Base-by-base conservation (phyloP, 2,797 vertebrate genomes). In the Coluber constrictor region DNA sequence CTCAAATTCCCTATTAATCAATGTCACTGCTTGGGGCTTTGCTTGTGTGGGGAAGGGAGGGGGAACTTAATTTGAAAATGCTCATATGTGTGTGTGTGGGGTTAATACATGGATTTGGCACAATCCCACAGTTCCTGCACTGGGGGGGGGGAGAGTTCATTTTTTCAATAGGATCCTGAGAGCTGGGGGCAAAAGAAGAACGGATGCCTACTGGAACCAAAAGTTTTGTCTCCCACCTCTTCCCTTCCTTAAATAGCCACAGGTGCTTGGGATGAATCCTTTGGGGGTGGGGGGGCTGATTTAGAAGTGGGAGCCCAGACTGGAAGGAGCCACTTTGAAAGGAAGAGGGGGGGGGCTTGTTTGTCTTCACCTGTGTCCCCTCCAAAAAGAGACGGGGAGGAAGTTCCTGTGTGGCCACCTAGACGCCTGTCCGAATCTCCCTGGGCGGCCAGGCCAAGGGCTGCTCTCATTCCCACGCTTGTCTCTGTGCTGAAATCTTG, bases 361-460 rank as follows among this genome's bases (percentile, higher is more conserved):
- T 43, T 43, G 3, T 10, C 74, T 79, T 79, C 32, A 43, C 74
- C 74, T 79, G 74, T 9, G 1, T 11, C 70, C 74, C 32, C 70
- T 37, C 74, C 18, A 1, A 79, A 43, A 79, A 23, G 74, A 79
- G 74, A 10, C 3, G 0, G 4, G 29, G 86, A 10, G 54, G 54
- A 18, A 1, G 2, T 11, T 32, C 32, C 15, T 10, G 9, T 23
- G 55, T 2, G 55, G 47, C 60, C 56, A 16, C 43, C 43, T 1
- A 12, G 11, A 37, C 43, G 56, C 37, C 11, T 23, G 9, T 11
- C 54, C 6, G 13, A 27, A 0, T 59, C 54, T 3, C 92, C 47
- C 3, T 1, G 10, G 86, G 51, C 51, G 0, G 66, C 2, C 10
- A 32, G 10, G 47, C 4, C 0, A 12, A 15, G 6, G 3, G 61